Conservation (phyloP, 1,140 invertebrate genomes). For the Brachionus sp. region DNA sequence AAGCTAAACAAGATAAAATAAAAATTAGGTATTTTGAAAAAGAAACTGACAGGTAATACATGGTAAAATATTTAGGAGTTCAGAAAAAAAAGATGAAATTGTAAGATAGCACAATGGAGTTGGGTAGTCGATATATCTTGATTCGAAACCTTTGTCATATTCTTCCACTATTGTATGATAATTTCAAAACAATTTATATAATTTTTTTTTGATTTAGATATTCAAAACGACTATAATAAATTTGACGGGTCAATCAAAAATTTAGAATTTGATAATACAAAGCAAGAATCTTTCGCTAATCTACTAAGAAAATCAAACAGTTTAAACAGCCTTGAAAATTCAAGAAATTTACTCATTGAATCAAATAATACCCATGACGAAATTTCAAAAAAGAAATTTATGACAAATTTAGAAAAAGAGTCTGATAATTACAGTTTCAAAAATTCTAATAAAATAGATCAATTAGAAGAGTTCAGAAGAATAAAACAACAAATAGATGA, state of each 20-base stretch:
- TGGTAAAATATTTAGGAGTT: too few relatives aligned
- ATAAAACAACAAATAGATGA: constrained; percentile 24
- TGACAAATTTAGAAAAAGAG: background rate
- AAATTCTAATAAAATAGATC: background rate
- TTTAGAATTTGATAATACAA: background rate
- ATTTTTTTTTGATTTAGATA: background rate
- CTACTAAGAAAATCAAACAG: constrained; percentile 49
- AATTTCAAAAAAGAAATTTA: background rate
- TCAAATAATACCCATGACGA: constrained; percentile 6
- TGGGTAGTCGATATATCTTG: too few relatives aligned
- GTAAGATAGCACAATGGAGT: too few relatives aligned
- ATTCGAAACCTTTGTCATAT: too few relatives aligned
- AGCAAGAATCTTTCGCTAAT: background rate
- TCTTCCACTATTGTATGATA: too few relatives aligned
- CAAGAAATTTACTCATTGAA: constrained; percentile 29
- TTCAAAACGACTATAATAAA: background rate
- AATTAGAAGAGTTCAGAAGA: constrained; percentile 3
- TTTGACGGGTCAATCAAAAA: background rate
- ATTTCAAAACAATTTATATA: background rate
- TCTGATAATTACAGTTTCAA: constrained; percentile 52
- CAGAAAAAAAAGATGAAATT: too few relatives aligned
- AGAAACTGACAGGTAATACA: too few relatives aligned
- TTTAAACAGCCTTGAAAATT: background rate
- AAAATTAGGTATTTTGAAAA: too few relatives aligned
- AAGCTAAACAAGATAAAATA: too few relatives aligned